phyloP scores from a whole-genome alignment of 53 echinoderm and acorn worm species.

The Crossaster papposus region DNA sequence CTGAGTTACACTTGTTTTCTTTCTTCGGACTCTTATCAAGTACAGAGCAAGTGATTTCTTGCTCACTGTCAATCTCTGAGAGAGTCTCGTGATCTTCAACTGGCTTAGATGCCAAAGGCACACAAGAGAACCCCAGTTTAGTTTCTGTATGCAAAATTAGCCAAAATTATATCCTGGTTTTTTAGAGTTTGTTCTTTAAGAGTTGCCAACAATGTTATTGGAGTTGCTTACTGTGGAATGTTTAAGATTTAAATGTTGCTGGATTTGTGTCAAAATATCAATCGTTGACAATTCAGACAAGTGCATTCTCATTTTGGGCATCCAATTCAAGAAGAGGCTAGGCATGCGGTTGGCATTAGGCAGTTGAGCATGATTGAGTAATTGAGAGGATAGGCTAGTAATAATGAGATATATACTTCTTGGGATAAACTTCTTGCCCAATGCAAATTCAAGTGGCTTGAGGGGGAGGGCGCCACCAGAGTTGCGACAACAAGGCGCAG shows the following conservation, averaged over 20 bases:
- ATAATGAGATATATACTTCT: not conserved
- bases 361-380: not conserved
- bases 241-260: not conserved
- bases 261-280: not conserved
- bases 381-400: not conserved
- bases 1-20: not conserved
- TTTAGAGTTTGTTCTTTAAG: not conserved
- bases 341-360: too few species aligned
- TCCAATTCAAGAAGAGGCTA: conserved; percentile 1
- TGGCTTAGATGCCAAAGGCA: not conserved
- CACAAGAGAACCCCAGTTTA: not conserved
- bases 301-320: not conserved
- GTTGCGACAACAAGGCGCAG: too few species aligned
- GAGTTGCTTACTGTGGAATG: not conserved
- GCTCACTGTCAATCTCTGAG: not conserved
- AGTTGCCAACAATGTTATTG: not conserved
- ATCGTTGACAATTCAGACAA: not conserved
- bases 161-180: not conserved
- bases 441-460: not conserved
- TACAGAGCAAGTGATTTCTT: not conserved
- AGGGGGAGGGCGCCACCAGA: not conserved
- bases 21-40: not conserved
- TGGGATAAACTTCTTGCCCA: not conserved
- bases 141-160: not conserved
- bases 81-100: not conserved